Conservation (phyloP, 2,888 invertebrate species). For the Lepetodrilus schrolli region DNA sequence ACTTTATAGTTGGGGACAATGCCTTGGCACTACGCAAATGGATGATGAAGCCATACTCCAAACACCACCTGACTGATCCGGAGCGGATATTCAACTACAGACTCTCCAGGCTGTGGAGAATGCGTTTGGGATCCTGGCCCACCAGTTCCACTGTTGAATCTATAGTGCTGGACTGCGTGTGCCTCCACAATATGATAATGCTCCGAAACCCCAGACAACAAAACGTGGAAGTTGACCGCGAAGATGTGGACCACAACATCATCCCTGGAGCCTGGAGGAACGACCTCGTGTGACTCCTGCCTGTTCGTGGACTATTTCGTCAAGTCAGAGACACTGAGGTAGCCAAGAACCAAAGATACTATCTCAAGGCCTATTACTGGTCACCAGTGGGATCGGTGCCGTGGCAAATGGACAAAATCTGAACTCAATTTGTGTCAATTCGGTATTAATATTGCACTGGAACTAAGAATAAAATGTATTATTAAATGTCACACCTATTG, state of each 20-base stretch:
- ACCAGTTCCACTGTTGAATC: neutral
- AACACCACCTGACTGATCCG: constrained; percentile 38
- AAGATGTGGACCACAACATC: constrained; percentile 44
- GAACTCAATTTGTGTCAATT: too few relatives aligned
- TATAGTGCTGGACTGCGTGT: constrained; percentile 39
- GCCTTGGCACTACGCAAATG: constrained; percentile 48
- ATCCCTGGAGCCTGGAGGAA: constrained; percentile 45
- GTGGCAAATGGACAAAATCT: too few relatives aligned
- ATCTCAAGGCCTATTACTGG: constrained; percentile 40
- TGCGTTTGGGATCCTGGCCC: constrained; percentile 51
- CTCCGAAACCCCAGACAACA: constrained; percentile 38
- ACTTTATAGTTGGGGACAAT: constrained; percentile 52
- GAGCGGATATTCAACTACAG: constrained; percentile 52
- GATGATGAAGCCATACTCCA: constrained; percentile 51
- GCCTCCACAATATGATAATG: constrained; percentile 46
- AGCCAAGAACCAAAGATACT: constrained; percentile 37
- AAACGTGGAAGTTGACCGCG: constrained; percentile 39
- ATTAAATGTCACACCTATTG: too few relatives aligned
- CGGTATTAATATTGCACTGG: too few relatives aligned
- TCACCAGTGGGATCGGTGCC: constrained; percentile 35
- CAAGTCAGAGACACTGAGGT: constrained; percentile 26
- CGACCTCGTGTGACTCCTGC: constrained; percentile 27
- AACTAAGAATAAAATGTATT: too few relatives aligned
- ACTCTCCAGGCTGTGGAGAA: constrained; percentile 50
- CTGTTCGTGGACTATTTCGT: constrained; percentile 28